Conservation (phyloP, 2,113 vertebrate species). For the Actenoides hombroni region DNA sequence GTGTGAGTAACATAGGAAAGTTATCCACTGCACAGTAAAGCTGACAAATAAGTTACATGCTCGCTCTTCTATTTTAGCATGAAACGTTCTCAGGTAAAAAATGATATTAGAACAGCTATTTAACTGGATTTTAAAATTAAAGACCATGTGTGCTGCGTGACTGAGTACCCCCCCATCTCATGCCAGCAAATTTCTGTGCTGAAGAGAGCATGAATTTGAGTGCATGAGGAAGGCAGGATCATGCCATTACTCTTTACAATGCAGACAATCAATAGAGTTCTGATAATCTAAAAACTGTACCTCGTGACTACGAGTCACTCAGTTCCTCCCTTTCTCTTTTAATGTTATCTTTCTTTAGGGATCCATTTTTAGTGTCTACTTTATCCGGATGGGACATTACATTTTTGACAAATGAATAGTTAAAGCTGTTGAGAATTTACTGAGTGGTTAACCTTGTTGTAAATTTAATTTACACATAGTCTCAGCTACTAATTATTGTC, state of each 20-base stretch:
- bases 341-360: background rate
- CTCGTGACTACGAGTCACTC: slow-evolving; percentile 3
- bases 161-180: slow-evolving; percentile 30
- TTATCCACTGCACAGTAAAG: background rate
- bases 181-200: slow-evolving; percentile 18
- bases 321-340: background rate
- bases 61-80: slow-evolving; percentile 46
- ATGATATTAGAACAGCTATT: slow-evolving; percentile 42
- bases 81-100: slow-evolving; percentile 44
- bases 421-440: slow-evolving; percentile 23
- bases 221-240: slow-evolving; percentile 27
- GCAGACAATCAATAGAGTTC: background rate
- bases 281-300: background rate
- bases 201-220: slow-evolving; percentile 27
- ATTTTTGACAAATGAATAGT: background rate
- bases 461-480: slow-evolving; percentile 34
- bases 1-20: slow-evolving; percentile 41
- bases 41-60: slow-evolving; percentile 54
- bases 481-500: slow-evolving; percentile 39
- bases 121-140: slow-evolving; percentile 59
- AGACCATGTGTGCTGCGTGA: slow-evolving; percentile 32
- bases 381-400: background rate
- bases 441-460: slow-evolving; percentile 31
- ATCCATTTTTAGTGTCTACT: slow-evolving; percentile 13
- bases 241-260: slow-evolving; percentile 41